These are phyloP conservation scores for Hippopotamus amphibius DNA, from an alignment of 2,113 vertebrate genomes.

Conservation along the genomic window DNA sequence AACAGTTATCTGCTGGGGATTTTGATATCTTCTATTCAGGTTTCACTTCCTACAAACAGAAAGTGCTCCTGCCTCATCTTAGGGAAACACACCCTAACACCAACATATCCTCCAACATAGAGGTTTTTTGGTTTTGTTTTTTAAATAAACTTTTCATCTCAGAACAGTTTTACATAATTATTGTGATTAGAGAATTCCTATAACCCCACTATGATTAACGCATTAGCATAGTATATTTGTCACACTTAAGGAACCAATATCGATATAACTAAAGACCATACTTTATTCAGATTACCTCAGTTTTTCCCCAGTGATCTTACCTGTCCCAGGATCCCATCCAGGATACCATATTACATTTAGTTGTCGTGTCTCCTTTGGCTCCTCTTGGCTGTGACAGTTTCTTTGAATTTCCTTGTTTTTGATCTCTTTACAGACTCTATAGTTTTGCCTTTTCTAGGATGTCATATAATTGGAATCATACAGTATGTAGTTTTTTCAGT, in stretches of 20 bases:
- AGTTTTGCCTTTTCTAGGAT: conserved; percentile 55
- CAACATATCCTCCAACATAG: conserved; percentile 7
- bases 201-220: neutral
- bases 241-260: conserved; percentile 3
- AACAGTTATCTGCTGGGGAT: conserved; percentile 19
- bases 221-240: conserved; percentile 42
- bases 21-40: conserved; percentile 60
- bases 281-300: neutral
- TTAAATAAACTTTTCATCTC: conserved; percentile 47
- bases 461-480: conserved; percentile 35
- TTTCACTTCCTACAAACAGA: conserved; percentile 73
- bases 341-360: too few relatives aligned
- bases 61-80: conserved; percentile 61
- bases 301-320: conserved; percentile 14
- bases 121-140: neutral
- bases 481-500: conserved; percentile 16
- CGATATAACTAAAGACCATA: neutral
- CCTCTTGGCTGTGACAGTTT: conserved; percentile 46
- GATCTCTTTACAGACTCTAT: neutral
- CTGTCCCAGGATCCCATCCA: neutral
- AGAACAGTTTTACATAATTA: conserved; percentile 45
- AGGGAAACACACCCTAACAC: conserved; percentile 56
- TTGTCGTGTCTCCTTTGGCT: too few relatives aligned
- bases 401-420: conserved; percentile 58
- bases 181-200: neutral